Evolutionary conservation across 1,140 invertebrate species (phyloP).

Genomic region (Trachelipus rathkii): DNA sequence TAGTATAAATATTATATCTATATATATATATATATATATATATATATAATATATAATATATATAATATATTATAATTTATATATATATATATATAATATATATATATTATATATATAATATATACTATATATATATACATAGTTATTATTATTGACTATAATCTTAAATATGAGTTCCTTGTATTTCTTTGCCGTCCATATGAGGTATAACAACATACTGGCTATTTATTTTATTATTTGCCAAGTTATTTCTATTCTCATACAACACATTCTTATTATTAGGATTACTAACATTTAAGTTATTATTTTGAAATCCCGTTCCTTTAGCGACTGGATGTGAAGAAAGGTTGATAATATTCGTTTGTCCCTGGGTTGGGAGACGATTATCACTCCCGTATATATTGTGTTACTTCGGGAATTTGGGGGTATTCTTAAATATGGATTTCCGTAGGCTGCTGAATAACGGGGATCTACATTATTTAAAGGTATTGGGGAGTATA

Average conservation of each 20-base stretch:
- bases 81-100: background rate
- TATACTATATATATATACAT: background rate
- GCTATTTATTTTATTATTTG: background rate
- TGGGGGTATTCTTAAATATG: background rate
- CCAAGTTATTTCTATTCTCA: background rate
- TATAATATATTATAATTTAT: background rate
- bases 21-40: background rate
- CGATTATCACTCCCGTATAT: background rate
- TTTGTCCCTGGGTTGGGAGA: background rate
- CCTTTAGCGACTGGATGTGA: background rate
- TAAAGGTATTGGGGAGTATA: background rate
- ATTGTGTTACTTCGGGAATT: background rate
- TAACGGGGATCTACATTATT: background rate
- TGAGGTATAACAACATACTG: background rate
- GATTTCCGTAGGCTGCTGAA: background rate
- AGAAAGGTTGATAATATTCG: background rate
- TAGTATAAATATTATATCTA: background rate
- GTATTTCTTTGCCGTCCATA: background rate
- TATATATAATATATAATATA: background rate
- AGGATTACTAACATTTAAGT: background rate
- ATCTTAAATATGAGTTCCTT: background rate
- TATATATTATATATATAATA: slow-evolving; percentile 15
- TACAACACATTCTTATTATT: slow-evolving; percentile 4
- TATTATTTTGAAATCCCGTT: background rate
- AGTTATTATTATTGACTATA: background rate